Percentiles rank a stretch among this genome's conserved stretches.
These are phyloP conservation scores for Luehdorfia chinensis DNA, from an alignment of 1,140 invertebrate species.

Conservation along the genomic window DNA sequence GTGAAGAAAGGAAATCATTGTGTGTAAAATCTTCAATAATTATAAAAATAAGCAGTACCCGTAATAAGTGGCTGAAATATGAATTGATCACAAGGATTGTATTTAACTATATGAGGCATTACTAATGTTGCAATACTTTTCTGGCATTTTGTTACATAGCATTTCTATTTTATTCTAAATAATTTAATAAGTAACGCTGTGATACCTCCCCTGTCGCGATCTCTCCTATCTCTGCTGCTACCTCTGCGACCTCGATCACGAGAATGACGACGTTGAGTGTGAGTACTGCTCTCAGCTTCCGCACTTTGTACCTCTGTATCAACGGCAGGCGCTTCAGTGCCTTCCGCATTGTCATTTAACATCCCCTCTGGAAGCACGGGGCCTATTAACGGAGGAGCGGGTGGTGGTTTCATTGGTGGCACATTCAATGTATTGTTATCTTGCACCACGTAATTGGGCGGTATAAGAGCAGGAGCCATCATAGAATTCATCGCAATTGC, in stretches of 20 bases:
- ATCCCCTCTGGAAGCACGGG: conserved; percentile 20
- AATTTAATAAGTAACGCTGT: too few species aligned
- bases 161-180: too few species aligned
- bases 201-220: conserved; percentile 22
- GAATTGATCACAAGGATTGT: too few species aligned
- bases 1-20: too few species aligned
- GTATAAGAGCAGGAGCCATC: background rate
- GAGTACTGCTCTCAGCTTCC: conserved; percentile 19
- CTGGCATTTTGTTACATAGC: too few species aligned
- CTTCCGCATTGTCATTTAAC: conserved; percentile 12
- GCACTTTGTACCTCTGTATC: conserved; percentile 16
- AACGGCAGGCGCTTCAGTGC: background rate
- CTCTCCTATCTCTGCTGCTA: conserved; percentile 22
- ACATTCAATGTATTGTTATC: conserved; percentile 14
- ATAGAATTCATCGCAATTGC: conserved; percentile 22
- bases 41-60: too few species aligned
- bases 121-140: too few species aligned
- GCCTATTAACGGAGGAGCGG: conserved; percentile 16
- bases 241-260: conserved; percentile 12
- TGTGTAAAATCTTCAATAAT: too few species aligned
- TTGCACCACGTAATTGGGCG: conserved; percentile 1
- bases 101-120: too few species aligned
- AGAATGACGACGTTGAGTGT: conserved; percentile 14
- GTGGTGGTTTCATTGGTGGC: conserved; percentile 24
- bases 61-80: too few species aligned